Evolutionary conservation across 1,140 invertebrate species (phyloP), one percentile per base, ranked within the genome.

Genomic region (Drosophila ambigua): DNA sequence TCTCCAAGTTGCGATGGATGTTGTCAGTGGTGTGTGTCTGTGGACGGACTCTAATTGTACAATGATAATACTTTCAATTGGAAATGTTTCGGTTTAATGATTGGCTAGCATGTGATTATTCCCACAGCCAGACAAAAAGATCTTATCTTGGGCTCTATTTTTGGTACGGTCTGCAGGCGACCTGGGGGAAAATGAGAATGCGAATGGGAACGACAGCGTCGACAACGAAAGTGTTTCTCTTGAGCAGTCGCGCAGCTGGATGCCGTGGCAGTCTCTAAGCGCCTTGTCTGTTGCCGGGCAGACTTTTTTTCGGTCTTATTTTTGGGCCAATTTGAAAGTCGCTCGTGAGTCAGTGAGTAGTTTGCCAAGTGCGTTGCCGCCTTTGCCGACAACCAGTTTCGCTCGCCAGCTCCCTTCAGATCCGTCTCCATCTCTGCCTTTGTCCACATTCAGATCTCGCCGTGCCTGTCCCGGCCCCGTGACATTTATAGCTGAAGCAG

Each of bases 241-340:
- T 67, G 62, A 72, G 20, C 48, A 59, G 35, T 50, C 58, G 50
- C 55, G 62, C 60, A 60, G 54, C 64, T 79, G 76, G 49, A 72
- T 62, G 46, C 48, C 24, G 39, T 43, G 35, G 1, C 54, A 49
- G 61, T 61, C 53, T 28, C 26, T 41, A 68, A 35, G 53, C 26
- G 54, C 26, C 59, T 51, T 60, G 58, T 45, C 79, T 83, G 80
- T 83, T 83, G 80, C 80, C 80, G 55, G 72, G 79, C 72, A 55
- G 68, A 62, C 65, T 71, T 74, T 46, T 41, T 63, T 63, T 64
- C 24, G 39, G 43, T 28, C 39, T 51, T 43, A n/a, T 55, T 52
- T 60, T 80, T 74, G 67, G 60, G 53, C 68, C 73, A 81, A 87
- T 87, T 85, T 85, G 82, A 85, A 85, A 85, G 81, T 85, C 65